Base-by-base conservation (phyloP, 2,113 vertebrate genomes). In the Mus pahari region DNA sequence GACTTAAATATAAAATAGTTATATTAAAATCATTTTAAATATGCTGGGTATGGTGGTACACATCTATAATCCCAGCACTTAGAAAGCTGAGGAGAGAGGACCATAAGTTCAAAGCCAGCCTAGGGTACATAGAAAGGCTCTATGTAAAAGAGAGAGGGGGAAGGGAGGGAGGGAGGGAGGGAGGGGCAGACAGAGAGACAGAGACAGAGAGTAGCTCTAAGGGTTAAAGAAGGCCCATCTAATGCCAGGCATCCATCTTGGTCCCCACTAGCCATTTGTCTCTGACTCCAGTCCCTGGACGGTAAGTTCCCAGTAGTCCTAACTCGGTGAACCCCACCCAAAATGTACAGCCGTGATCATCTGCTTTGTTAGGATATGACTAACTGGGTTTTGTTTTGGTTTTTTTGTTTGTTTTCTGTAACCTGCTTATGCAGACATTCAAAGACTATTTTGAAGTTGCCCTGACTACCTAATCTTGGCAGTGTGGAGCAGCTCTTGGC, bases 1-100 rank as follows among this genome's bases (percentile, higher is more conserved):
- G 36, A 71, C 2, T 20, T 89, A 50, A 75, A 89, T 36, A 68
- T 92, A 36, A 70, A 84, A 26, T 31, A 71, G 33, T 84, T 77
- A 22, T 50, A 39, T 75, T 83, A 91, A 88, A 92, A 84, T 64
- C 58, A 73, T 48, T 82, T 64, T 92, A 87, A 89, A 62, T 86
- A 48, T 66, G 14, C 26, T 86, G 60, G 82, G 16, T 66, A 45
- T 48, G 28, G 62, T 64, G 28, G 24, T 45, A 45, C 31, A 68
- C 26, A 48, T 45, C 39, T 66, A 31, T 31, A 64, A 45, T 68
- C 42, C 83, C 62, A 68, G 16, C 62, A 86, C 62, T 48, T 86
- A 66, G 42, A 48, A 86, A 33, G 26, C 83, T 66, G 26, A 66
- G 42, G 17, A 62, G 36, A 48, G 13, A 86, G 28, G 39, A 19